Conservation (phyloP, 2,113 vertebrate genomes). For the Picathartes gymnocephalus region DNA sequence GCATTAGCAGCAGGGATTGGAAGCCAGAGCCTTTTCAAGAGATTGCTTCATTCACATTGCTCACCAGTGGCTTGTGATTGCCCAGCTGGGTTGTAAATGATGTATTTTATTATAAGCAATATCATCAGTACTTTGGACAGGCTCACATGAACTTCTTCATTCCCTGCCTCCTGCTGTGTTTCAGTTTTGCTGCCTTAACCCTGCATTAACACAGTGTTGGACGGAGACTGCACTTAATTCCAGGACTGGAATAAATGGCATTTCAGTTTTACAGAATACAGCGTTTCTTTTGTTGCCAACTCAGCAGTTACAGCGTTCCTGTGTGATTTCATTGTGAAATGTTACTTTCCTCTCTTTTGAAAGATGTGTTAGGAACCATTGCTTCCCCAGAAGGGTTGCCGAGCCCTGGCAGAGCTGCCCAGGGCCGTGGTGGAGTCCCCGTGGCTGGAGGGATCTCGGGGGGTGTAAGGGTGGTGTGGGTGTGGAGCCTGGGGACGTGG, state of each 20-base stretch:
- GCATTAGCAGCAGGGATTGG: constrained; percentile 15
- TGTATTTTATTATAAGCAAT: background rate
- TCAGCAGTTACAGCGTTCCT: background rate
- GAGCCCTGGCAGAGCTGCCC: background rate
- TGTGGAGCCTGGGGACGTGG: background rate
- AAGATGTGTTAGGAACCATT: background rate
- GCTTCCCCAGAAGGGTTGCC: background rate
- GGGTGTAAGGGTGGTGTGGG: background rate
- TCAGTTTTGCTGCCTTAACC: background rate
- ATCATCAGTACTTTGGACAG: background rate
- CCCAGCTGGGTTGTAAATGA: background rate
- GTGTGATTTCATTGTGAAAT: background rate
- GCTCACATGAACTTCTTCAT: background rate
- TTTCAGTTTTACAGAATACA: background rate
- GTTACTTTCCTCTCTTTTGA: background rate
- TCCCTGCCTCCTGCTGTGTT: background rate
- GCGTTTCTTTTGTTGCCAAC: background rate
- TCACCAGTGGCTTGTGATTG: background rate
- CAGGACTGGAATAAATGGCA: background rate
- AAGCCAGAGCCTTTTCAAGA: background rate
- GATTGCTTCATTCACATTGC: background rate
- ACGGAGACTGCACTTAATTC: background rate
- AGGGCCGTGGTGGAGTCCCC: background rate
- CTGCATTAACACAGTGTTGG: background rate
- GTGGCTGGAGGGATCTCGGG: background rate